phyloP scores from a whole-genome alignment of 1,140 invertebrate species.

The Drosophila mojavensis region DNA sequence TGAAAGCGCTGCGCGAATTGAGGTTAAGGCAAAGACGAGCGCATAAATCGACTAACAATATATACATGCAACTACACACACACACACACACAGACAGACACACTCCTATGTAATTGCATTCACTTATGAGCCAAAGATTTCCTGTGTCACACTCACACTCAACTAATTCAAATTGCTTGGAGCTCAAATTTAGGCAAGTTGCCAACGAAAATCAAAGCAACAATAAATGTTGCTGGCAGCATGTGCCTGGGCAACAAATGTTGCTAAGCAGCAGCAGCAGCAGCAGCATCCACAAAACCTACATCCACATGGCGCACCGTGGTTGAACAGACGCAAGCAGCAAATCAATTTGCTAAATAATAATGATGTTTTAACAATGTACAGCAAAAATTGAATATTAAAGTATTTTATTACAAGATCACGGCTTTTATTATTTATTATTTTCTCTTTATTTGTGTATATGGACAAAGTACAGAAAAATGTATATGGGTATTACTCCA shows the following conservation, averaged over 20 bases:
- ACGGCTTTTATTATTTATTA: no score
- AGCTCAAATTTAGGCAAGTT: slow-evolving; percentile 27
- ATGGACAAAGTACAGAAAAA: no score
- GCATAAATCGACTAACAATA: slow-evolving; percentile 33
- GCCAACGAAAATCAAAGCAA: slow-evolving; percentile 25
- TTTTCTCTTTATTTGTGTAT: no score
- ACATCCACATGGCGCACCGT: slow-evolving; percentile 34
- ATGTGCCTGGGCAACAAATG: slow-evolving; percentile 27
- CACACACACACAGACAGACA: not conserved
- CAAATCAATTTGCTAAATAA: not conserved
- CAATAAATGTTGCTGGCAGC: slow-evolving; percentile 25
- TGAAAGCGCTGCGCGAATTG: slow-evolving; percentile 43
- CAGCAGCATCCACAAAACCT: slow-evolving; percentile 53
- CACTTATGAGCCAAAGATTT: slow-evolving; percentile 17
- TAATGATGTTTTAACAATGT: not conserved
- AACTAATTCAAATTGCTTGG: slow-evolving; percentile 14
- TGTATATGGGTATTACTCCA: no score
- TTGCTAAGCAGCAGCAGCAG: slow-evolving; percentile 41
- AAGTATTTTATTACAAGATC: no score
- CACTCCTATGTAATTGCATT: not conserved
- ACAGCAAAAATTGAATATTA: no score
- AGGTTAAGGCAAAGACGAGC: slow-evolving; percentile 39
- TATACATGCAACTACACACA: not conserved
- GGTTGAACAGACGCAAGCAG: not conserved
- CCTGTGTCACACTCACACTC: slow-evolving; percentile 28